These are phyloP conservation scores for Orussus abietinus DNA, from an alignment of 1,140 invertebrate genomes.

Conservation along the genomic window DNA sequence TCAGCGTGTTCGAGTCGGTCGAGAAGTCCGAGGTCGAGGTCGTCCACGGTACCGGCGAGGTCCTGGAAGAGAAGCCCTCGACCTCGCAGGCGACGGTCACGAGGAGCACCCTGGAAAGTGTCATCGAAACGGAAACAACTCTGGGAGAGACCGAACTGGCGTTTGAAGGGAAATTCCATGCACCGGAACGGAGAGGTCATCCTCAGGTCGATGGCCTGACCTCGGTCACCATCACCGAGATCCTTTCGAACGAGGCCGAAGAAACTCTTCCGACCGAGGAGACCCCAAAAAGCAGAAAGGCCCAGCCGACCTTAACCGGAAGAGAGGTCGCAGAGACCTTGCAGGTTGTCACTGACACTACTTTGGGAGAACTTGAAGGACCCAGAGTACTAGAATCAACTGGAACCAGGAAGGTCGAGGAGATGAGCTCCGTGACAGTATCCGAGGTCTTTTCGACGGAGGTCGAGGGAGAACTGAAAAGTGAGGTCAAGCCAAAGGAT, in stretches of 20 bases:
- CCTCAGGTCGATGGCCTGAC: slow-evolving; percentile 18
- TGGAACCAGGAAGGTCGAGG: slow-evolving; percentile 26
- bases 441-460: slow-evolving; percentile 31
- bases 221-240: slow-evolving; percentile 26
- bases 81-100: slow-evolving; percentile 40
- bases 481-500: slow-evolving; percentile 16
- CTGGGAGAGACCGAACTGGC: slow-evolving; percentile 35
- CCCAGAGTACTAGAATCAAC: slow-evolving; percentile 23
- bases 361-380: slow-evolving; percentile 22
- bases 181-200: slow-evolving; percentile 17
- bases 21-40: slow-evolving; percentile 37
- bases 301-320: slow-evolving; percentile 25
- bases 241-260: slow-evolving; percentile 27
- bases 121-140: slow-evolving; percentile 44
- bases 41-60: slow-evolving; percentile 34
- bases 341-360: slow-evolving; percentile 29
- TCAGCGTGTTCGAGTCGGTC: slow-evolving; percentile 38
- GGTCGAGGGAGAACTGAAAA: slow-evolving; percentile 26
- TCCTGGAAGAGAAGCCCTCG: slow-evolving; percentile 28
- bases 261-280: slow-evolving; percentile 17
- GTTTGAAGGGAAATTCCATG: slow-evolving; percentile 24
- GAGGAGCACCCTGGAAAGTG: slow-evolving; percentile 46
- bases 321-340: slow-evolving; percentile 35
- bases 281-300: slow-evolving; percentile 22
- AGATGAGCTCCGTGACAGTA: slow-evolving; percentile 27